These are phyloP conservation scores for Zygaena filipendulae DNA, from an alignment of 2,888 invertebrate species.

Conservation along the genomic window DNA sequence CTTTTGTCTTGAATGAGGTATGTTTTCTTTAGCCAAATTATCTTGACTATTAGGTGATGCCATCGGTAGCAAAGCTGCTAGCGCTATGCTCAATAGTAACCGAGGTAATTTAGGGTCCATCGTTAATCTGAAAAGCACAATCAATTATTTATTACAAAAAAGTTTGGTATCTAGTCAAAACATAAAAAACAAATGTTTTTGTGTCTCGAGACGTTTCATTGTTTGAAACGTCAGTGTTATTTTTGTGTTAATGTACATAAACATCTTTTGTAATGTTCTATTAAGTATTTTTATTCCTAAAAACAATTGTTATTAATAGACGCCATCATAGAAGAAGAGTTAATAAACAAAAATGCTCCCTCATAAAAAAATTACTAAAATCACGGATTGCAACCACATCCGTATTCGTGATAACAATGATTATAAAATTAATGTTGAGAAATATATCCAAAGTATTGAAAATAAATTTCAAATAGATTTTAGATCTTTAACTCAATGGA, in stretches of 20 bases:
- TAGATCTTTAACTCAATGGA: conserved; percentile 36
- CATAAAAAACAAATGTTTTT: too few relatives aligned
- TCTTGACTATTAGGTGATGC: conserved; percentile 39
- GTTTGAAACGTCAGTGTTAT: too few relatives aligned
- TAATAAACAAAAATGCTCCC: too few relatives aligned
- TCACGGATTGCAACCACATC: conserved; percentile 33
- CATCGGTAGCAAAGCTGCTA: conserved; percentile 52
- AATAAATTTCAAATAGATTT: conserved; percentile 33
- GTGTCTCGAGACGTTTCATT: too few relatives aligned
- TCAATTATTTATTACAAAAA: too few relatives aligned
- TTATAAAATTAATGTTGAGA: conserved; percentile 28
- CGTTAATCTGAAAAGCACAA: conserved; percentile 37
- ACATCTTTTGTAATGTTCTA: too few relatives aligned
- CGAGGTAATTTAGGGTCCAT: conserved; percentile 56
- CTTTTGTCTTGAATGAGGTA: conserved; percentile 80
- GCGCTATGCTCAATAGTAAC: conserved; percentile 52
- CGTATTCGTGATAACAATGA: conserved; percentile 30
- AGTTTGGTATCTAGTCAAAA: neutral
- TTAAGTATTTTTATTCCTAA: too few relatives aligned
- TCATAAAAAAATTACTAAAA: too few relatives aligned
- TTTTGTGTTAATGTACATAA: too few relatives aligned
- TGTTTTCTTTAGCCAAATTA: conserved; percentile 41
- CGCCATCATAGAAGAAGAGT: too few relatives aligned
- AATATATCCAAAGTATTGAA: conserved; percentile 35
- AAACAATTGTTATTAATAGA: too few relatives aligned